phyloP scores from a whole-genome alignment of 2,797 vertebrate species.

The Otolemur crassicaudatus region DNA sequence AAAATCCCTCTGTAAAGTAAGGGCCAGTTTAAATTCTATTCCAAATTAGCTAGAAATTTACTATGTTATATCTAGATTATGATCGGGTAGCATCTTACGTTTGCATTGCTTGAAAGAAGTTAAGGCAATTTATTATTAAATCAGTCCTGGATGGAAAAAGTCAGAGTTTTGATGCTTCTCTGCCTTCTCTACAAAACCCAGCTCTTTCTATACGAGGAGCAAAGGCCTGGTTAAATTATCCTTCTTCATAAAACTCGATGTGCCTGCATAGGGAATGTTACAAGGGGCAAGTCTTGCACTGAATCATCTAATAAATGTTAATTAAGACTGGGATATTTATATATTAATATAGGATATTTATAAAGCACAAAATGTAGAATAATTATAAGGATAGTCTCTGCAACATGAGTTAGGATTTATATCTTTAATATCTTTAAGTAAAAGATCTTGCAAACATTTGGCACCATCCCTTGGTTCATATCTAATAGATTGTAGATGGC shows the following conservation, averaged over 20 bases:
- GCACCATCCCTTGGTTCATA: background rate
- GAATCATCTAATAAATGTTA: background rate
- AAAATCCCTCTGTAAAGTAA: background rate
- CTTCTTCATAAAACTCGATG: background rate
- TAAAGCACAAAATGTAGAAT: background rate
- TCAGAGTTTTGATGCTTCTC: background rate
- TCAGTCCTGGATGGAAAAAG: background rate
- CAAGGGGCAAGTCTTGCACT: background rate
- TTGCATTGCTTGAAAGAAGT: background rate
- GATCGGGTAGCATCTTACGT: background rate
- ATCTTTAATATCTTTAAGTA: background rate
- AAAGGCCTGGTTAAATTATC: background rate
- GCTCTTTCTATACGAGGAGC: background rate
- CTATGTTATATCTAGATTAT: background rate
- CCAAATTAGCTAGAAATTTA: slow-evolving; percentile 15
- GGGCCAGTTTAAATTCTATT: background rate
- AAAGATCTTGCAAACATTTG: background rate
- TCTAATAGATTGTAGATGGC: background rate
- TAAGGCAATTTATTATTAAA: background rate
- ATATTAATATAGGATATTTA: background rate
- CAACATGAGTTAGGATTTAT: background rate
- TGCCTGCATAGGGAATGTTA: background rate
- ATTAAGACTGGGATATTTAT: background rate
- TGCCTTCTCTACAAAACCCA: background rate
- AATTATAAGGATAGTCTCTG: background rate